phyloP scores from a whole-genome alignment of 2,797 vertebrate species.

The Anniella stebbinsi region DNA sequence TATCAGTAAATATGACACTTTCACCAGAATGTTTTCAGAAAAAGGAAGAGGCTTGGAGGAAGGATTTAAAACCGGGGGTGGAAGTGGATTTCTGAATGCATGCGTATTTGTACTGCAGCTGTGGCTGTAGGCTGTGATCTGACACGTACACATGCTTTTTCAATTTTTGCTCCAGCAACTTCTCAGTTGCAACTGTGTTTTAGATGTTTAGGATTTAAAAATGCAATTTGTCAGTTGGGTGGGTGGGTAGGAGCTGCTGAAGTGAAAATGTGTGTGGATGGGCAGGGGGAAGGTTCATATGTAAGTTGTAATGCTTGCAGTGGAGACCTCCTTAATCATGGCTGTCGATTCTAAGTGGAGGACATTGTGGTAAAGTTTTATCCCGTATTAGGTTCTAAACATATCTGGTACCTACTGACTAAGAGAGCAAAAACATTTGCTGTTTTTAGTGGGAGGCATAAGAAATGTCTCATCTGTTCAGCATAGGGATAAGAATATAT shows the following conservation, averaged over 20 bases:
- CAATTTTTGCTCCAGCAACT: background rate
- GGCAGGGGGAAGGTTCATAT: background rate
- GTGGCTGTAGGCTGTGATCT: slow-evolving; percentile 2
- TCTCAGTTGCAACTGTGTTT: background rate
- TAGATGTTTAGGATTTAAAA: background rate
- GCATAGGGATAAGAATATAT: background rate
- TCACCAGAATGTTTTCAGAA: background rate
- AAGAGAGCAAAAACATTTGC: background rate
- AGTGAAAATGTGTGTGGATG: background rate
- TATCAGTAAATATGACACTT: background rate
- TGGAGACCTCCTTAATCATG: background rate
- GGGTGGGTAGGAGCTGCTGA: background rate
- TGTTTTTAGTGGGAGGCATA: slow-evolving; percentile 18
- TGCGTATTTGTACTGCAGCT: slow-evolving; percentile 5
- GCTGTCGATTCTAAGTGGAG: background rate
- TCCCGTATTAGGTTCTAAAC: background rate
- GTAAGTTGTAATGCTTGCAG: background rate
- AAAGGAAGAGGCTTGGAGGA: background rate
- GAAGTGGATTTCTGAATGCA: background rate
- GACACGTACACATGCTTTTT: background rate
- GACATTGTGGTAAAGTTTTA: background rate
- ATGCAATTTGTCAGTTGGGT: background rate
- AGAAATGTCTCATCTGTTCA: background rate
- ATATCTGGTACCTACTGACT: background rate
- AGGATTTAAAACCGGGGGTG: background rate